A percentile compares a stretch with the other conserved stretches of the same genome.
phyloP scores from a whole-genome alignment of 1,140 invertebrate species.

The Trinorchestia longiramus region DNA sequence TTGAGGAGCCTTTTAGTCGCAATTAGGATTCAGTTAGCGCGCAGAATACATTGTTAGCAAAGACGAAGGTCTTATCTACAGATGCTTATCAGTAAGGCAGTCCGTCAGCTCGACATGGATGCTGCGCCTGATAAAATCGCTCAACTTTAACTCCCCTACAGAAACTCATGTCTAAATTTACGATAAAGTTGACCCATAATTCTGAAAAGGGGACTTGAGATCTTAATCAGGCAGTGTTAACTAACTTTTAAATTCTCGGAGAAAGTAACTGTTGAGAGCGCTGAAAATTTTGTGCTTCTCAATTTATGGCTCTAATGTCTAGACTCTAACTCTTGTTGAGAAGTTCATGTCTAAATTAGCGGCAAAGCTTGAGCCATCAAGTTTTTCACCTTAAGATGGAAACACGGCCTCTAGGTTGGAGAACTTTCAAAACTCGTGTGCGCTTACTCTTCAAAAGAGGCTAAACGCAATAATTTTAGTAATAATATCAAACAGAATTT shows the following conservation, averaged over 20 bases:
- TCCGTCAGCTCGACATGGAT: conserved; percentile 32
- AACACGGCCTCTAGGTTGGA: background rate
- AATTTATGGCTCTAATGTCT: background rate
- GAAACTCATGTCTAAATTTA: conserved; percentile 37
- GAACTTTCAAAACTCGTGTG: background rate
- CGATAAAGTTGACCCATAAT: background rate
- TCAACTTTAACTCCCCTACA: background rate
- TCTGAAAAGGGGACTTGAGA: background rate
- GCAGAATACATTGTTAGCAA: conserved; percentile 45
- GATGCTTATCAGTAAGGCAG: conserved; percentile 29
- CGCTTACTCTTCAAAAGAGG: background rate
- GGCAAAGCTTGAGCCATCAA: background rate
- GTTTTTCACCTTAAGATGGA: background rate
- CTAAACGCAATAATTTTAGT: background rate
- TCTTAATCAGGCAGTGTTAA: conserved; percentile 9
- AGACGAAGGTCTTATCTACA: conserved; percentile 4
- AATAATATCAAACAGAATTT: background rate
- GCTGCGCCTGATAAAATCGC: conserved; percentile 11
- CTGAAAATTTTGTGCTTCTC: background rate
- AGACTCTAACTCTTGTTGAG: background rate
- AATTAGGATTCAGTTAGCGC: conserved; percentile 54
- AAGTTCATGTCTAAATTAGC: conserved; percentile 2
- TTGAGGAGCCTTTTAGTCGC: background rate
- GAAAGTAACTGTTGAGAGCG: background rate
- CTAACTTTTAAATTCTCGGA: background rate